Evolutionary conservation across 2,113 vertebrate genomes (phyloP).

Genomic region (Anseranas semipalmata): DNA sequence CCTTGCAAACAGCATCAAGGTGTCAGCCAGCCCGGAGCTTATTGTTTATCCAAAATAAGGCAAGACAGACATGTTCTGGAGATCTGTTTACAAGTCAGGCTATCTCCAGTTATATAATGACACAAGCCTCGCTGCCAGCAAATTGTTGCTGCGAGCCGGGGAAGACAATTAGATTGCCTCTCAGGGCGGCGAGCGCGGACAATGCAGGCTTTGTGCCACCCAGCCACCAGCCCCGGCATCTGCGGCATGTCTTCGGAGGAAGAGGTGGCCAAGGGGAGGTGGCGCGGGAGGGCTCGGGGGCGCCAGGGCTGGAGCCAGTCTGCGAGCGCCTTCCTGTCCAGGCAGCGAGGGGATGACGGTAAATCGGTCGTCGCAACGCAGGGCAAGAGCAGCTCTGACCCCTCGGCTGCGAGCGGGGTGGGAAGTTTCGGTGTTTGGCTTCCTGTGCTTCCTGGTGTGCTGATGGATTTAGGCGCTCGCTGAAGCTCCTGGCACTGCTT

Average conservation of each 20-base stretch:
- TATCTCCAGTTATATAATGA: constrained; percentile 73
- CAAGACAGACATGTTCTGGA: constrained; percentile 25
- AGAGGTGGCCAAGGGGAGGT: neutral
- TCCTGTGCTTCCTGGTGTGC: constrained; percentile 29
- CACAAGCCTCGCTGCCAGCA: constrained; percentile 63
- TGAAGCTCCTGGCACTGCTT: constrained; percentile 20
- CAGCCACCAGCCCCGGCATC: constrained; percentile 43
- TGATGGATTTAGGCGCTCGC: constrained; percentile 40
- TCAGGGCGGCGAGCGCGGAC: constrained; percentile 22
- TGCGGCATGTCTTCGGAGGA: neutral
- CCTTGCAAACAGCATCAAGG: neutral
- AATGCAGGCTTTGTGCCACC: constrained; percentile 74
- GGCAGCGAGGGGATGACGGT: neutral
- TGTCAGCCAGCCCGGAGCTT: constrained; percentile 11
- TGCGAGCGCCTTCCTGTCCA: constrained; percentile 21
- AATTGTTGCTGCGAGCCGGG: constrained; percentile 45
- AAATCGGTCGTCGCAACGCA: neutral
- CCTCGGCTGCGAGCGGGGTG: constrained; percentile 8
- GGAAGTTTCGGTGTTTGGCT: constrained; percentile 33
- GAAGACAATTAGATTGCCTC: constrained; percentile 66
- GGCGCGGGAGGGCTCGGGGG: neutral
- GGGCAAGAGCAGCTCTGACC: constrained; percentile 35
- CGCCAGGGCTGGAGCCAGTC: neutral
- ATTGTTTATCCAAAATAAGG: constrained; percentile 54
- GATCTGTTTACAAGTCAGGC: constrained; percentile 58